These are phyloP conservation scores for Gortyna flavago DNA, from an alignment of 2,888 invertebrate genomes.

Conservation along the genomic window DNA sequence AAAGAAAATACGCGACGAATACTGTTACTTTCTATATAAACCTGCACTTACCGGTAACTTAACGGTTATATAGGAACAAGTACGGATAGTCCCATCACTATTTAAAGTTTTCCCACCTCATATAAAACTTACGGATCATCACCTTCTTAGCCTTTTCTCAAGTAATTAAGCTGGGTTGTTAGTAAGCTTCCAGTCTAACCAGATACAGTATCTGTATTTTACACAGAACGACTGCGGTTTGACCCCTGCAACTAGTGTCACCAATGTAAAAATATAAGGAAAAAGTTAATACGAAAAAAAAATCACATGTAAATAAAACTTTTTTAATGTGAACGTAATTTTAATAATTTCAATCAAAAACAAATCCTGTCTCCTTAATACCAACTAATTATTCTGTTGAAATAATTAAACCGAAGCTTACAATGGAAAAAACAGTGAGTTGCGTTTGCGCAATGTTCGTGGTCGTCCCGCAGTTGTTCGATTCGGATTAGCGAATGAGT, in stretches of 20 bases:
- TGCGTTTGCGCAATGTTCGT: slow-evolving; percentile 67
- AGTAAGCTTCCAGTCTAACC: slow-evolving; percentile 39
- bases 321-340: background rate
- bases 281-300: background rate
- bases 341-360: background rate
- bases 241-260: slow-evolving; percentile 24
- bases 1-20: slow-evolving; percentile 24
- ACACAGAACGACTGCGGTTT: slow-evolving; percentile 15
- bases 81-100: slow-evolving; percentile 7
- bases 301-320: background rate
- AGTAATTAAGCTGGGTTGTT: slow-evolving; percentile 6
- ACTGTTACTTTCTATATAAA: slow-evolving; percentile 61
- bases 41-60: slow-evolving; percentile 19
- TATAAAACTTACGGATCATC: slow-evolving; percentile 29
- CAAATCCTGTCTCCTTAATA: slow-evolving; percentile 8
- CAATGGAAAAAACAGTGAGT: slow-evolving; percentile 56
- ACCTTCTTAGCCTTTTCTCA: slow-evolving; percentile 31
- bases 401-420: slow-evolving; percentile 35
- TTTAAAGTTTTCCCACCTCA: slow-evolving; percentile 9
- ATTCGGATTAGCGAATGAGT: slow-evolving; percentile 89
- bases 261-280: background rate
- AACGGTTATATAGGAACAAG: slow-evolving; percentile 38
- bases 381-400: slow-evolving; percentile 44
- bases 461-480: slow-evolving; percentile 77
- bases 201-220: slow-evolving; percentile 28